Evolutionary conservation across 2,113 vertebrate species (phyloP).

Genomic region (Oriolus oriolus): DNA sequence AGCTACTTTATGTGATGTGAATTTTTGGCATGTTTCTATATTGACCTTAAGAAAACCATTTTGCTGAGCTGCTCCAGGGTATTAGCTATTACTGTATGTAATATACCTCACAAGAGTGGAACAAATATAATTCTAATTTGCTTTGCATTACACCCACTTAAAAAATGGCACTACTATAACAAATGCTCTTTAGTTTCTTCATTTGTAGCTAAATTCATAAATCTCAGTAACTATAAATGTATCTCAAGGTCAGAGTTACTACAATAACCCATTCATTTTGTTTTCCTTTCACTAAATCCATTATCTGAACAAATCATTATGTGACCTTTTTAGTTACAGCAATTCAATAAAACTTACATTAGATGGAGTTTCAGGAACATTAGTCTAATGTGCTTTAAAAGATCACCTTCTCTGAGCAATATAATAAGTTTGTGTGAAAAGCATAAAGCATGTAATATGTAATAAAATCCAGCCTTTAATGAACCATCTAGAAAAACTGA

Average conservation of each 20-base stretch:
- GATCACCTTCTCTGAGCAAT: slow-evolving; percentile 85
- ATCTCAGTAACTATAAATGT: slow-evolving; percentile 43
- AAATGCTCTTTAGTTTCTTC: slow-evolving; percentile 38
- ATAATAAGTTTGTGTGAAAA: slow-evolving; percentile 91
- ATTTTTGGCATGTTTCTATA: not conserved
- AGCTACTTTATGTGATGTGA: not conserved
- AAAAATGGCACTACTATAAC: not conserved
- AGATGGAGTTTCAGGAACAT: slow-evolving; percentile 86
- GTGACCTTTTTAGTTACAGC: slow-evolving; percentile 81
- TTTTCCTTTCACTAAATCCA: slow-evolving; percentile 73
- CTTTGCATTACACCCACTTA: not conserved
- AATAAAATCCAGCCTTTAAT: slow-evolving; percentile 94
- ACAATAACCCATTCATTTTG: slow-evolving; percentile 70
- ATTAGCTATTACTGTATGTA: not conserved
- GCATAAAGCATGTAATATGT: slow-evolving; percentile 90
- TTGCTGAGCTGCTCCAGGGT: not conserved
- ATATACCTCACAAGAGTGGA: not conserved
- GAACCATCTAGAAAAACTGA: slow-evolving; percentile 80
- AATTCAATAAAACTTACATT: slow-evolving; percentile 86
- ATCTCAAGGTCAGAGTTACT: slow-evolving; percentile 70
- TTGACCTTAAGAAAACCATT: not conserved
- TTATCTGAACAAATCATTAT: slow-evolving; percentile 77
- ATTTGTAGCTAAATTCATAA: slow-evolving; percentile 50
- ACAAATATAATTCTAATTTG: not conserved
- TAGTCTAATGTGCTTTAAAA: slow-evolving; percentile 89